Evolutionary conservation across 2,888 invertebrate genomes (phyloP).

Genomic region (Diadromus collaris): DNA sequence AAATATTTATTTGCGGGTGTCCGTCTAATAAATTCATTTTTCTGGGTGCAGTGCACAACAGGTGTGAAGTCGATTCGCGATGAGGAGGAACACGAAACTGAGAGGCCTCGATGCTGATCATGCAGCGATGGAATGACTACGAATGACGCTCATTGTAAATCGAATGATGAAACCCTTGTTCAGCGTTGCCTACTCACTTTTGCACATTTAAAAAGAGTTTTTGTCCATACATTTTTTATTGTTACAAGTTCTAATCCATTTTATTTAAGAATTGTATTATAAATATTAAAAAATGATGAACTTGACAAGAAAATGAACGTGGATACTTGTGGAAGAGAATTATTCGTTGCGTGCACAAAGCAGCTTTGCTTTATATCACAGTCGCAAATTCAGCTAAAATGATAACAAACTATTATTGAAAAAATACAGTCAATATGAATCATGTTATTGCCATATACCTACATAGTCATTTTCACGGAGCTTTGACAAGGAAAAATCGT

Average conservation of each 20-base stretch:
- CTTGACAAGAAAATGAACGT: neutral
- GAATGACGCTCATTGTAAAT: too few relatives aligned
- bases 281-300: neutral
- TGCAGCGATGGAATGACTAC: neutral
- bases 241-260: neutral
- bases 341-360: neutral
- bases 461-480: neutral
- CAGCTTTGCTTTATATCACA: too few relatives aligned
- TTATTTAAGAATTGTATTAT: neutral
- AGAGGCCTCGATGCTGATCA: neutral
- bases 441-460: neutral
- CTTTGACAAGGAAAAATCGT: neutral
- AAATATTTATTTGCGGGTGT: too few relatives aligned
- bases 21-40: too few relatives aligned
- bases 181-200: too few relatives aligned
- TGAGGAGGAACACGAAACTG: neutral
- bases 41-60: neutral
- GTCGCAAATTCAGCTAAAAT: neutral
- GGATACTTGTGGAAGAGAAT: neutral
- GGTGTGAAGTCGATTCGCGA: neutral
- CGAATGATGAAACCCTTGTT: too few relatives aligned
- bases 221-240: neutral
- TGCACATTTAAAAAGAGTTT: too few relatives aligned
- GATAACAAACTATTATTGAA: neutral
- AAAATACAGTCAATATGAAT: neutral